These are phyloP conservation scores for Tiliacea aurago DNA, from an alignment of 2,888 invertebrate species.

Conservation along the genomic window DNA sequence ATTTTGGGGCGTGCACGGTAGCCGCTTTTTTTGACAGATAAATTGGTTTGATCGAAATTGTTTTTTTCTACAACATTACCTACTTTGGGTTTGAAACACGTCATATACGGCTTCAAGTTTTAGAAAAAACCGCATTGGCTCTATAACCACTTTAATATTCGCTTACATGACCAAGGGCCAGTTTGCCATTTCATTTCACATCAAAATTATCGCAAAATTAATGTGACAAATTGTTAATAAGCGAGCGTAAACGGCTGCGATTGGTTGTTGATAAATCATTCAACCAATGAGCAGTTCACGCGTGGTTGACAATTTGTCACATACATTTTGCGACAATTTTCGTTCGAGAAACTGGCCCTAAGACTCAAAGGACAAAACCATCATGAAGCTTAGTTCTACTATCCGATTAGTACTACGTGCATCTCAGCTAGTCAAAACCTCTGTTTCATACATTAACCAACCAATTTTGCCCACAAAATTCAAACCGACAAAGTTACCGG, in stretches of 20 bases:
- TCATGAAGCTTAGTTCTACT: neutral
- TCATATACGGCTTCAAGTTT: neutral
- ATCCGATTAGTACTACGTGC: neutral
- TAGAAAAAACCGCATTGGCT: neutral
- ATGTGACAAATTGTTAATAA: neutral
- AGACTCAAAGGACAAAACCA: neutral
- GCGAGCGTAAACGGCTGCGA: neutral
- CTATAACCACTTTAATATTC: neutral
- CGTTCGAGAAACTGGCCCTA: too few relatives aligned
- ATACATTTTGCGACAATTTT: too few relatives aligned
- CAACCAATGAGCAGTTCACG: too few relatives aligned
- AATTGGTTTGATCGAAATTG: constrained; percentile 6
- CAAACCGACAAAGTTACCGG: constrained; percentile 47
- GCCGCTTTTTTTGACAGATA: constrained; percentile 33
- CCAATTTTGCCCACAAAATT: constrained; percentile 40
- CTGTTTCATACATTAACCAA: constrained; percentile 1
- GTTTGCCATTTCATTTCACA: neutral
- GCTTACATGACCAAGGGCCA: neutral
- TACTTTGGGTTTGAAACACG: constrained; percentile 10
- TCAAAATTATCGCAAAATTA: too few relatives aligned
- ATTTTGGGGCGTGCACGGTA: constrained; percentile 35
- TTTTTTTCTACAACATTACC: neutral
- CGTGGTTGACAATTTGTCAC: too few relatives aligned
- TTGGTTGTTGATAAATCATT: too few relatives aligned
- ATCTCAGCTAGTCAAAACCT: neutral